phyloP scores from a whole-genome alignment of 2,888 invertebrate genomes.

The Philonicus albiceps region DNA sequence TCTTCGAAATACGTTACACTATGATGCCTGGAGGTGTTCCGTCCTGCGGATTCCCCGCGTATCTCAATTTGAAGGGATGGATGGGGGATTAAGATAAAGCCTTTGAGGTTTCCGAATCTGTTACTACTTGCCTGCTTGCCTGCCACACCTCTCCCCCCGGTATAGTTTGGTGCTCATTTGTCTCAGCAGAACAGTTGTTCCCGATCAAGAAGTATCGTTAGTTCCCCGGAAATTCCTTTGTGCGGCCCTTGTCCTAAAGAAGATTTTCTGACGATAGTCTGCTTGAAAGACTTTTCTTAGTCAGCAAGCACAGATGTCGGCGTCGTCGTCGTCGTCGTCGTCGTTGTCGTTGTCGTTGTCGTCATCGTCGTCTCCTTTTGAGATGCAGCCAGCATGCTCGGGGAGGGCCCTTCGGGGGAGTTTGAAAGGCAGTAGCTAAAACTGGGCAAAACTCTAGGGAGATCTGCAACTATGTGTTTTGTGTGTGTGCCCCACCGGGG shows the following conservation, averaged over 20 bases:
- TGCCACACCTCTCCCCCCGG: neutral
- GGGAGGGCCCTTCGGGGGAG: neutral
- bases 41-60: neutral
- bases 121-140: neutral
- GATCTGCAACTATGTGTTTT: neutral
- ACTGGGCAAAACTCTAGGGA: neutral
- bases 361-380: neutral
- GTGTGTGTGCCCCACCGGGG: neutral
- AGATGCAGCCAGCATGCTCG: neutral
- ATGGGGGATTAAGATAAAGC: neutral
- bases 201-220: slow-evolving; percentile 19
- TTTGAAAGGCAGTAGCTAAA: neutral
- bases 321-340: neutral
- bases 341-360: neutral
- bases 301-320: neutral
- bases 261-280: slow-evolving; percentile 21
- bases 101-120: neutral
- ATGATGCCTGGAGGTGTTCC: neutral
- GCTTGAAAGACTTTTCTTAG: slow-evolving; percentile 17
- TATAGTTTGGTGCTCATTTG: neutral
- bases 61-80: neutral
- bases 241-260: neutral
- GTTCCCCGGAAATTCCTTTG: slow-evolving; percentile 33
- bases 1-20: neutral
- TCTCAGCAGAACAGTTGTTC: neutral